These are phyloP conservation scores for Dryadula phaetusa DNA, from an alignment of 2,888 invertebrate genomes.

Conservation along the genomic window DNA sequence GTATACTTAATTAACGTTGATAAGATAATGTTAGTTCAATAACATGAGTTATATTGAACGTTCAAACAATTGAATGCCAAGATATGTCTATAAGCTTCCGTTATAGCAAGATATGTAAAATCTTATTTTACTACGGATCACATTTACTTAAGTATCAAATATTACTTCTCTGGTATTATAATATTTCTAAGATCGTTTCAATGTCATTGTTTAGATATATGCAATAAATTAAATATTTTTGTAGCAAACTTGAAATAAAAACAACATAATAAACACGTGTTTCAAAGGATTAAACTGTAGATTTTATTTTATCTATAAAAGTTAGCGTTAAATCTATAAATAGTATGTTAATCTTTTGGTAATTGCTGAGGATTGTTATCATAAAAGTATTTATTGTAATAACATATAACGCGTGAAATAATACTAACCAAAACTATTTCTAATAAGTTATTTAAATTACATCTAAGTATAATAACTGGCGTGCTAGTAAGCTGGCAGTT, in stretches of 20 bases:
- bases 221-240: not conserved
- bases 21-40: conserved; percentile 79
- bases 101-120: not conserved
- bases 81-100: conserved; percentile 5
- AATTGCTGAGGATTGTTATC: not conserved
- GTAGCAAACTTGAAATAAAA: not conserved
- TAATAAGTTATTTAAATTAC: not conserved
- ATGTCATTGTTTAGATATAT: not conserved
- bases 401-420: not conserved
- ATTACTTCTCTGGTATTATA: not conserved
- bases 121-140: not conserved
- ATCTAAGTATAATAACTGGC: not conserved
- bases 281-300: conserved; percentile 20
- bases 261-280: not conserved
- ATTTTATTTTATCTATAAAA: conserved; percentile 25
- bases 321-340: conserved; percentile 13
- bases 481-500: not conserved
- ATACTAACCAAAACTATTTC: not conserved
- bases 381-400: not conserved
- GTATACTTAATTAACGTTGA: conserved; percentile 52
- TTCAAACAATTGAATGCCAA: conserved; percentile 29
- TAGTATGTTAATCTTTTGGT: not conserved
- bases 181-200: not conserved
- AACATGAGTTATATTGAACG: conserved; percentile 56
- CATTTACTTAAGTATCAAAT: not conserved